Evolutionary conservation across 1,140 invertebrate species (phyloP).

Genomic region (Rhynchophorus ferrugineus): DNA sequence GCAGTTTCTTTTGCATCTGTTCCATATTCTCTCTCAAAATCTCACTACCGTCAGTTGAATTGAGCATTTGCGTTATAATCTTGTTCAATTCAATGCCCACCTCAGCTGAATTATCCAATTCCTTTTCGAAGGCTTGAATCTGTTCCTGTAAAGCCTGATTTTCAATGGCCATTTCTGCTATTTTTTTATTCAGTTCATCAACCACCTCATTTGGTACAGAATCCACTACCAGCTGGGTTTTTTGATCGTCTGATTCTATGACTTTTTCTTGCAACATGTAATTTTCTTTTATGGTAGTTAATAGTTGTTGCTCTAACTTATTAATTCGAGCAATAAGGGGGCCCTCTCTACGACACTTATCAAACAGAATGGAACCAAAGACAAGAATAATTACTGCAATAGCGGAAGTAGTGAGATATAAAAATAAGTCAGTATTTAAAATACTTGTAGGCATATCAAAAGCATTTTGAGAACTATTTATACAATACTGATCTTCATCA

Average conservation of each 20-base stretch:
- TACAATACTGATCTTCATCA: too few species aligned
- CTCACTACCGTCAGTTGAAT: slow-evolving; percentile 50
- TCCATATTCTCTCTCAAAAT: slow-evolving; percentile 53
- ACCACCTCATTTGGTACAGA: slow-evolving; percentile 65
- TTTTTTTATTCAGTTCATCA: slow-evolving; percentile 50
- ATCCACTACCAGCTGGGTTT: slow-evolving; percentile 47
- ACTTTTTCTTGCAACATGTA: slow-evolving; percentile 56
- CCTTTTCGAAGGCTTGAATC: slow-evolving; percentile 51
- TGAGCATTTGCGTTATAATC: slow-evolving; percentile 57
- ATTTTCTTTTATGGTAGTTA: slow-evolving; percentile 54
- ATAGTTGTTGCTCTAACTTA: slow-evolving; percentile 50
- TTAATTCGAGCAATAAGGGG: slow-evolving; percentile 53
- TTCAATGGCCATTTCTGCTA: slow-evolving; percentile 41
- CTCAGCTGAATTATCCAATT: slow-evolving; percentile 57
- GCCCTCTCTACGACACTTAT: slow-evolving; percentile 59
- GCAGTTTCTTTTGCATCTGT: slow-evolving; percentile 52
- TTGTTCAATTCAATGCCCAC: slow-evolving; percentile 56
- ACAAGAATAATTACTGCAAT: slow-evolving; percentile 60
- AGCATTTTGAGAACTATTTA: neutral
- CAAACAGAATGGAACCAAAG: slow-evolving; percentile 69
- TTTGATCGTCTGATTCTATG: slow-evolving; percentile 35
- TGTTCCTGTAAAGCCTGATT: slow-evolving; percentile 47
- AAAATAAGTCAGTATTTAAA: slow-evolving; percentile 26
- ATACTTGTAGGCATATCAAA: neutral
- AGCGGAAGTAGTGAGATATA: slow-evolving; percentile 51